These are phyloP conservation scores for Prionace glauca DNA, from an alignment of 2,797 vertebrate genomes.

Conservation along the genomic window DNA sequence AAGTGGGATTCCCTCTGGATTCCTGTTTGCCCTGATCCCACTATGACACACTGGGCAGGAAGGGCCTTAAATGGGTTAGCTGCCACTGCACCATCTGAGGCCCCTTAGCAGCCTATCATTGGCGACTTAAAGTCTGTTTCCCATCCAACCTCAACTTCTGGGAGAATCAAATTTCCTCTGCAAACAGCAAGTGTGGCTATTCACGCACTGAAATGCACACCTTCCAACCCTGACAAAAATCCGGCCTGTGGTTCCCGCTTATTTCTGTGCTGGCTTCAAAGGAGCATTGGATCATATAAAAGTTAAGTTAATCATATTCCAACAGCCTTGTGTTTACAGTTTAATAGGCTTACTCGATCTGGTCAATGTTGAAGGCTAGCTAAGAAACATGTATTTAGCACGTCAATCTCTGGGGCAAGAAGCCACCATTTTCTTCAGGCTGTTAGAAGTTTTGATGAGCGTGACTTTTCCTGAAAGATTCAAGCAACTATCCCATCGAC, in stretches of 20 bases:
- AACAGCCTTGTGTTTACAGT: not conserved
- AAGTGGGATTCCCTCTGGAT: no score
- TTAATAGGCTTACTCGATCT: not conserved
- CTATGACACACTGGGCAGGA: no score
- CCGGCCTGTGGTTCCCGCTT: not conserved
- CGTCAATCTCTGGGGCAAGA: not conserved
- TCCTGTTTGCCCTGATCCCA: no score
- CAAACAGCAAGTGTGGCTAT: no score
- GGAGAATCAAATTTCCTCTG: no score
- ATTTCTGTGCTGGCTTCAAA: not conserved
- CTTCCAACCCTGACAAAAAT: not conserved
- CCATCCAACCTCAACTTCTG: no score
- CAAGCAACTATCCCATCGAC: not conserved
- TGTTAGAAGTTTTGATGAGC: not conserved
- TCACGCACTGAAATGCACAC: no score
- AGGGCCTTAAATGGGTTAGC: no score
- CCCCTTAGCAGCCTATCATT: no score
- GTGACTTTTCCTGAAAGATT: not conserved
- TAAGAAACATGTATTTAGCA: not conserved
- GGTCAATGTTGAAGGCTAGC: not conserved
- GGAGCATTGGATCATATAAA: not conserved
- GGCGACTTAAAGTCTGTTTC: no score
- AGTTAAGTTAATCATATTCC: not conserved
- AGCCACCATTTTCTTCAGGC: not conserved
- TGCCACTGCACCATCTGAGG: no score